Evolutionary conservation across 2,888 invertebrate genomes (phyloP), one percentile per base, ranked within the genome.

Genomic region (Lithophane leautieri): DNA sequence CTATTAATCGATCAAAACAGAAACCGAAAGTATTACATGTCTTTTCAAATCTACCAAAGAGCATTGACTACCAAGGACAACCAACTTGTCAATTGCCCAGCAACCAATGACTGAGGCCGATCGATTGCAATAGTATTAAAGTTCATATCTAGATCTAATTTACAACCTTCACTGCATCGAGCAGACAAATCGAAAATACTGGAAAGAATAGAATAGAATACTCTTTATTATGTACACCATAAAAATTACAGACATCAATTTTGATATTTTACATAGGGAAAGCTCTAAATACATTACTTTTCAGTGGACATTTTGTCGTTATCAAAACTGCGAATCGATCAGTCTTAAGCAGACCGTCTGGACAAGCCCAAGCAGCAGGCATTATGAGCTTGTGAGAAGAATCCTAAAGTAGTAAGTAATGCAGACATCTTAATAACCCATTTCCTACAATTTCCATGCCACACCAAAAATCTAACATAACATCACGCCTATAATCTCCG

Each of bases 41-140:
- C 16, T 67, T 40, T 54, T 40, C 12, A 11, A n/a, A 19, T 40
- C 1, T 52, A 52, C 16, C 50, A 34, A 34, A 34, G 22, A 34
- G 19, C 1, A 50, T n/a, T 8, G 0, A 66, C 44, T 28, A 6
- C 25, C 69, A 79, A 70, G 65, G 70, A 14, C 65, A 7, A 44
- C 1, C 0, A n/a, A 50, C 34, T 56, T 62, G 60, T 82, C 82
- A 70, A 61, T 58, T 56, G 78, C 42, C 42, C 22, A 66, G 50
- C 22, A 63, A 40, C 40, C 19, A 44, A 60, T 67, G 12, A 52
- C 40, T 14, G 22, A 78, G 28, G 47, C 3, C 70, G n/a, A 82
- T 78, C 78, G 70, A 78, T 71, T 34, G 19, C 19, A 78, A 60
- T 83, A 19, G 34, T 34, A 83, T 68, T 62, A 25, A 68, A 63